A percentile compares a stretch with the other conserved stretches of the same genome.
Conservation (phyloP, 2,113 vertebrate species). For the Geococcyx californianus region DNA sequence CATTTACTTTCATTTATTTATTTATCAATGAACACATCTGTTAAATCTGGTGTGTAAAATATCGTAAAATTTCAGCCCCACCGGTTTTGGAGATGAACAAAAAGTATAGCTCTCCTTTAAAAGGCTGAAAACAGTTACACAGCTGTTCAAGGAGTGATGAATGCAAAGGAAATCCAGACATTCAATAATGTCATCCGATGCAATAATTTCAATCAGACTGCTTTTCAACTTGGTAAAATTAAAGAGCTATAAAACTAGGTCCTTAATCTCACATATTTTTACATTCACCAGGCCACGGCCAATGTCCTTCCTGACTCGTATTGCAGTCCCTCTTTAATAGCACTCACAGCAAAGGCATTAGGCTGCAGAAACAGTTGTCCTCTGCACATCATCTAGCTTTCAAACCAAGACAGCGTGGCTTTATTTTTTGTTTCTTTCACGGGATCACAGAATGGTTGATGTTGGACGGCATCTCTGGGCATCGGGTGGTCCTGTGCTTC, state of each 20-base stretch:
- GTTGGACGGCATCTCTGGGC: neutral
- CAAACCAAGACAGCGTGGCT: neutral
- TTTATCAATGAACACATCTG: neutral
- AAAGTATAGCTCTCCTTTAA: neutral
- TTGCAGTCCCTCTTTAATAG: neutral
- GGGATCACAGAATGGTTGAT: neutral
- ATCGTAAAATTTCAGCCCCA: neutral
- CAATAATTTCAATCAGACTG: neutral
- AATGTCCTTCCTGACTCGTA: neutral
- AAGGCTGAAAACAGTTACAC: neutral
- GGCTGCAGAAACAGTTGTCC: neutral
- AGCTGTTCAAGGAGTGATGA: neutral
- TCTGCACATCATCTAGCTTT: neutral
- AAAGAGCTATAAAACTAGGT: neutral
- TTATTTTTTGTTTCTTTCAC: neutral
- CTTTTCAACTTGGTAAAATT: neutral
- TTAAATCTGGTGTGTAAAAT: conserved; percentile 6
- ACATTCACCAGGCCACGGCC: neutral
- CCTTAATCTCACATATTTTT: neutral
- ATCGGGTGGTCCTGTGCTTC: neutral
- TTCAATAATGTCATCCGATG: neutral
- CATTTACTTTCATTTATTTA: neutral
- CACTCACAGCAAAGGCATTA: neutral
- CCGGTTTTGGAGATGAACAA: neutral
- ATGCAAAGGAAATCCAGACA: neutral